Base-by-base conservation (phyloP, 2,113 vertebrate species). In the Leptobrachium ailaonicum region DNA sequence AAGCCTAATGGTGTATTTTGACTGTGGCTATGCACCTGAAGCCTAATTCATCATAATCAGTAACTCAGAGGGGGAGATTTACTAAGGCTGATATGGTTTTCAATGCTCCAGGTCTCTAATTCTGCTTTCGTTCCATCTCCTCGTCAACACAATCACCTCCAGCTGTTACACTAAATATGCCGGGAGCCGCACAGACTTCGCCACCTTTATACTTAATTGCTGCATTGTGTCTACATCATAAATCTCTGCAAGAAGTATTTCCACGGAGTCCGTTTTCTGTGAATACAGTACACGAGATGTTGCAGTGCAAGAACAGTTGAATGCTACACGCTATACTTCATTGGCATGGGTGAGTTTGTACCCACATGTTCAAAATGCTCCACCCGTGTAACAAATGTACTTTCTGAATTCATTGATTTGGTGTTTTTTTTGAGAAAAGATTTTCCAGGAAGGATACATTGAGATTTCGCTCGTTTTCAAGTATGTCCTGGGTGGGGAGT, bases 11-110 rank as follows among this genome's bases (percentile, higher is more conserved):
- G 56, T 60, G 13, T 60, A 60, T 60, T 60, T 60, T 60, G 56
- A 13, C 56, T 60, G 56, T 14, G 13, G 56, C 56, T 60, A 60
- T 3, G 10, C 56, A 60, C 13, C 11, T 14, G 56, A 11, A 60
- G 56, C 56, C 56, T 60, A 60, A 60, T 60, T 14, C 56, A 60
- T 60, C 56, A 60, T 60, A 60, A 60, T 60, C 56, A 60, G 10
- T 8, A 60, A 60, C 11, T 60, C 56, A 60, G 56, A 60, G 56
- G 56, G 56, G 56, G 56, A 60, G 10, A 60, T 14, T 50, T 50
- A 50, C 47, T 50, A 50, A 50, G 47, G 47, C 47, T 50, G 4
- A 50, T 50, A 50, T 60, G 56, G 10, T 10, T 60, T 60, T 60
- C 3, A 60, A 60, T 60, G 13, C 56, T 4, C 56, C 13, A 60